phyloP scores from a whole-genome alignment of 2,888 invertebrate genomes.

The Mythimna pallens region DNA sequence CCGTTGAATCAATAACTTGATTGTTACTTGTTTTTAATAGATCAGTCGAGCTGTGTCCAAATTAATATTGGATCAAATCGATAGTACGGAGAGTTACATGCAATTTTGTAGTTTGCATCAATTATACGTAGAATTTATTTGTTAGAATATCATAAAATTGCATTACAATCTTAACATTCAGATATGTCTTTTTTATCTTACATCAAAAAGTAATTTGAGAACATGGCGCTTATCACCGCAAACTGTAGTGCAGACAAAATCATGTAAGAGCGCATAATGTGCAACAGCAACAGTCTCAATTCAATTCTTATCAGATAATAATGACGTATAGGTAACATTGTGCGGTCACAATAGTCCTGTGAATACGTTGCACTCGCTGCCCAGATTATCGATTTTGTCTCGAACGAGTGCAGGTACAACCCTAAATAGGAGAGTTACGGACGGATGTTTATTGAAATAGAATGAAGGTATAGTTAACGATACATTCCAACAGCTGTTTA shows the following conservation, averaged over 20 bases:
- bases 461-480: not conserved
- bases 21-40: conserved; percentile 14
- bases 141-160: not conserved
- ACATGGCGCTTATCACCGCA: not conserved
- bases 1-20: conserved; percentile 12
- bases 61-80: conserved; percentile 1
- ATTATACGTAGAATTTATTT: not conserved
- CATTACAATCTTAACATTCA: not conserved
- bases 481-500: not conserved
- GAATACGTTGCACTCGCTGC: conserved; percentile 49
- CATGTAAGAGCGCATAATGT: conserved; percentile 14
- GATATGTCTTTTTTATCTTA: not conserved
- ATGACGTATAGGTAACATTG: conserved; percentile 31
- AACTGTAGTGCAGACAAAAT: conserved; percentile 1
- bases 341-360: conserved; percentile 42
- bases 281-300: conserved; percentile 25
- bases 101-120: not conserved
- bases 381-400: conserved; percentile 54
- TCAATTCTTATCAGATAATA: conserved; percentile 38
- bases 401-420: conserved; percentile 49
- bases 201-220: not conserved
- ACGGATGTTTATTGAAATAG: conserved; percentile 9
- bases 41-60: not conserved
- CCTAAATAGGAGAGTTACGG: conserved; percentile 15
- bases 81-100: not conserved